phyloP scores from a whole-genome alignment of 2,888 invertebrate species.

The Anoplius nigerrimus region DNA sequence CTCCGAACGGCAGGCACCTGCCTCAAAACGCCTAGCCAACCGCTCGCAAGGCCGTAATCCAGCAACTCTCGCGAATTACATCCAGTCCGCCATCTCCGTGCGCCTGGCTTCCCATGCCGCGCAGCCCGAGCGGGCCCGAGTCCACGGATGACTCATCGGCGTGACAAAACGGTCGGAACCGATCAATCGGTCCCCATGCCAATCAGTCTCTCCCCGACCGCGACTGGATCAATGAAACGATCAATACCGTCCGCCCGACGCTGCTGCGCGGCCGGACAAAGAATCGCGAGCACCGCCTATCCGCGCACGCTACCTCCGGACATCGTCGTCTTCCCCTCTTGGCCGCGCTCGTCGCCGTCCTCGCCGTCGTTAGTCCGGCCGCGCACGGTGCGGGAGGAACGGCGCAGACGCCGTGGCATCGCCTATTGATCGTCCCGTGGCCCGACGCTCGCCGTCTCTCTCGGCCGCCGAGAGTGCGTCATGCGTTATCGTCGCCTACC shows the following conservation, averaged over 20 bases:
- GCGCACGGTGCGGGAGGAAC: neutral
- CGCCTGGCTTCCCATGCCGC: too few relatives aligned
- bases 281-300: neutral
- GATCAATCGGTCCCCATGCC: too few relatives aligned
- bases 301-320: neutral
- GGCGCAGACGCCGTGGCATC: conserved; percentile 11
- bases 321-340: neutral
- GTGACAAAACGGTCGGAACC: neutral
- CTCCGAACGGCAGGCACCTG: too few relatives aligned
- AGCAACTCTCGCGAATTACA: too few relatives aligned
- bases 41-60: too few relatives aligned
- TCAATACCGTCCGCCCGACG: neutral
- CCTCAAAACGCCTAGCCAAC: too few relatives aligned
- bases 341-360: neutral
- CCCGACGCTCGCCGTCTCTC: too few relatives aligned
- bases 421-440: conserved; percentile 9
- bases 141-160: too few relatives aligned
- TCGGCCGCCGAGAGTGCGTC: neutral
- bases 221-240: neutral
- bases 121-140: too few relatives aligned
- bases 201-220: neutral
- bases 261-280: neutral
- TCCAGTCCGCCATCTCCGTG: neutral
- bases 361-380: neutral
- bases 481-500: neutral